Evolutionary conservation across 2,797 vertebrate species (phyloP), one percentile per base, ranked within the genome.

Genomic region (Tarsius wallacei): DNA sequence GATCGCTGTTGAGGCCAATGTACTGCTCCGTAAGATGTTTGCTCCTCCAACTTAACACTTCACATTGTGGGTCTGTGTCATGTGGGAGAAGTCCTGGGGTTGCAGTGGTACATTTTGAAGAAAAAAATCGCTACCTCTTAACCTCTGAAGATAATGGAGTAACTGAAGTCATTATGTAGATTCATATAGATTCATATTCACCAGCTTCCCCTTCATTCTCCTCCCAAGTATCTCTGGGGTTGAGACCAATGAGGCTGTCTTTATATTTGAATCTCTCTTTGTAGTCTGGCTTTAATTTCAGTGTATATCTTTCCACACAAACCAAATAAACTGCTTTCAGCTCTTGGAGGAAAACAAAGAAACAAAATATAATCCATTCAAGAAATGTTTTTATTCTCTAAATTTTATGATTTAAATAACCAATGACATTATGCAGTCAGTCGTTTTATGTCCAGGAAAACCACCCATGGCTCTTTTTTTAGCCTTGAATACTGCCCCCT

Each of bases 21-120:
- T 2, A 4, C 22, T 26, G 6, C 13, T 7, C 0, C 5, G 1
- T 0, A 1, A 33, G 21, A 2, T 0, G 0, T 61, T 73, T 36
- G 22, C 1, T n/a, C 16, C n/a, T 21, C 26, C n/a, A 31, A 5
- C 2, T 9, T 3, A 0, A 31, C 2, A 11, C 42, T n/a, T 85
- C 26, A 2, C 15, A 15, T 1, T 7, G 68, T 24, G 91, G 47
- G 42, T 91, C 53, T 24, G 7, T 14, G 36, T 31, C 33, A 57
- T 14, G 51, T 12, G 3, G 80, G 7, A 5, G 42, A 9, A 22
- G 53, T 5, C 57, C 15, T 47, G 33, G 55, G 28, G 5, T 8
- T 3, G 47, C n/a, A 28, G 47, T 7, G 13, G n/a, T 47, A 11
- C 33, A 26, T 22, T 70, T 8, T 53, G 33, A 73, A 33, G 84